A percentile compares a stretch with the other conserved stretches of the same genome.
Conservation (phyloP, 2,113 vertebrate species). For the Etia nguti region DNA sequence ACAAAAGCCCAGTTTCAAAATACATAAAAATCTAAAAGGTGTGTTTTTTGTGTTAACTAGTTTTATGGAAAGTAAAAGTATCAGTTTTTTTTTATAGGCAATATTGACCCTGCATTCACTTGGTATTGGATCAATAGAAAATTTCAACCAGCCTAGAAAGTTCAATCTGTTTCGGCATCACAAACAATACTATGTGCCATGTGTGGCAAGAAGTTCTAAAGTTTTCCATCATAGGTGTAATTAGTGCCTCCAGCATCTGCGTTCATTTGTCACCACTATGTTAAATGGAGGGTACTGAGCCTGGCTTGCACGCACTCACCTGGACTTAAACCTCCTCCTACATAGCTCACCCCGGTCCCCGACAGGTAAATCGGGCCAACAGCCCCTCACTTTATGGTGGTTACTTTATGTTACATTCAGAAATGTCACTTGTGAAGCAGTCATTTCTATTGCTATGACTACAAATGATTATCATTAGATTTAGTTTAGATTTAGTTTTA, state of each 20-base stretch:
- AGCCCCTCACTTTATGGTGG: slow-evolving; percentile 40
- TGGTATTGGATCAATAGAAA: not conserved
- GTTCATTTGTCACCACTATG: slow-evolving; percentile 2
- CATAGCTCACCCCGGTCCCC: not conserved
- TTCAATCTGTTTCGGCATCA: not conserved
- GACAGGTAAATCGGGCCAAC: slow-evolving; percentile 11
- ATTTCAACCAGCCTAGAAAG: not conserved
- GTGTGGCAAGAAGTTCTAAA: not conserved
- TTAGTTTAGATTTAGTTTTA: not conserved
- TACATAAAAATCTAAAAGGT: not conserved
- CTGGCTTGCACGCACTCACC: slow-evolving; percentile 33
- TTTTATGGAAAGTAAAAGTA: not conserved
- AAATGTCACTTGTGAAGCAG: not conserved
- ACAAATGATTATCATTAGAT: not conserved
- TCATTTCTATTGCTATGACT: not conserved
- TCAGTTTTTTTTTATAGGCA: not conserved
- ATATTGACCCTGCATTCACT: not conserved
- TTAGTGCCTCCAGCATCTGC: not conserved
- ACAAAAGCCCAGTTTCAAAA: not conserved
- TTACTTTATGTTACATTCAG: not conserved
- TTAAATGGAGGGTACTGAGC: not conserved
- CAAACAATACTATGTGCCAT: not conserved
- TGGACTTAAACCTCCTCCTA: slow-evolving; percentile 10
- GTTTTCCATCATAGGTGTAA: not conserved
- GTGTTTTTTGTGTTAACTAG: not conserved